Percentiles rank a stretch among this genome's conserved stretches.
Conservation (phyloP, 2,888 invertebrate species). For the Drosophila mulleri region DNA sequence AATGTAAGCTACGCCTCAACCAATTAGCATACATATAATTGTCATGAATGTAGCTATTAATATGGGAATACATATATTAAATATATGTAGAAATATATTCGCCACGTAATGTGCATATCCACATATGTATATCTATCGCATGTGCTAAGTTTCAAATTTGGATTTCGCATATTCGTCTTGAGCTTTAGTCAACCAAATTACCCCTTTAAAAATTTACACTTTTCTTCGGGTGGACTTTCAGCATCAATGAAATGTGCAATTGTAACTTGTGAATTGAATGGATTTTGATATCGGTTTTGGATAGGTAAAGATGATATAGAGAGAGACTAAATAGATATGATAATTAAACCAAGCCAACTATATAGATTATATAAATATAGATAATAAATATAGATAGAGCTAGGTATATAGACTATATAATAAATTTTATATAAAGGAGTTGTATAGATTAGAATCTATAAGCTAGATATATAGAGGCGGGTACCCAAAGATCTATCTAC, state of each 20-base stretch:
- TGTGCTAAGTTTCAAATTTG: not conserved
- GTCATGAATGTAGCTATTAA: not conserved
- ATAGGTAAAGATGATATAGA: no score
- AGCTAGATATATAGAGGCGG: no score
- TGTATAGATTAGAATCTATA: no score
- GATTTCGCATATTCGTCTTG: not conserved
- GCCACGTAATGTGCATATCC: not conserved
- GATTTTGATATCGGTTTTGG: not conserved
- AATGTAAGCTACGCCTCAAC: not conserved
- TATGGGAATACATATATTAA: not conserved
- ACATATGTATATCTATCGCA: not conserved
- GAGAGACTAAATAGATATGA: not conserved
- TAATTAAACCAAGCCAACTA: not conserved
- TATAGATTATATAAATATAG: no score
- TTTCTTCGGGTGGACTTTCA: not conserved
- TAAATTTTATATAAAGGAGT: no score
- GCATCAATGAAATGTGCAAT: not conserved
- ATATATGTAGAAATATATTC: not conserved
- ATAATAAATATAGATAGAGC: no score
- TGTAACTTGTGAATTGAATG: not conserved
- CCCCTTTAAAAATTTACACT: not conserved
- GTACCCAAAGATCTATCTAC: no score
- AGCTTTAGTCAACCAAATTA: not conserved
- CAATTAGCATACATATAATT: conserved; percentile 7
- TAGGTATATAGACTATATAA: no score